Conservation (phyloP, 1,140 invertebrate species). For the Calliphora vicina region DNA sequence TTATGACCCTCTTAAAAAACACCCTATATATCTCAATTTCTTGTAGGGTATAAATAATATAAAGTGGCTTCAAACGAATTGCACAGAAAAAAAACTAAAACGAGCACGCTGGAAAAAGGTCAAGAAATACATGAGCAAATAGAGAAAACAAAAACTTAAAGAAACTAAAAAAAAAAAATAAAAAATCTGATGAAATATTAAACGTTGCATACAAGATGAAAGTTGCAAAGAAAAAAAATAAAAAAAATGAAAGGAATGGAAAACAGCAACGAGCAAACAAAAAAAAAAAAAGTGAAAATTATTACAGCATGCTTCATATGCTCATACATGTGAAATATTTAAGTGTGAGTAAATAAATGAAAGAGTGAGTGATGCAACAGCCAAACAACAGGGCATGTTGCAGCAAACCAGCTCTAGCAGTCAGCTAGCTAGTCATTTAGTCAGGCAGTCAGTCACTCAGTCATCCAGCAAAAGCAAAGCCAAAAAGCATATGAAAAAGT, state of each 20-base stretch:
- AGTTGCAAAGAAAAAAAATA: constrained; percentile 7
- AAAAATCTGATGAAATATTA: constrained; percentile 34
- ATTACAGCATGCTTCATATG: constrained; percentile 3
- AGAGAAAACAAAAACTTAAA: no score
- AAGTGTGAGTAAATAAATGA: not conserved
- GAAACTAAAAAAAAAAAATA: no score
- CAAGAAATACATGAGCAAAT: not conserved
- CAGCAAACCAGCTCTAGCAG: not conserved
- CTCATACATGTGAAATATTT: not conserved
- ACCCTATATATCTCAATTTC: not conserved
- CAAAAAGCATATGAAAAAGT: not conserved
- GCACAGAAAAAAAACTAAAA: not conserved
- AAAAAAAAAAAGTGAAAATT: constrained; percentile 26
- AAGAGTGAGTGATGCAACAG: not conserved
- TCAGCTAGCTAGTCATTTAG: not conserved
- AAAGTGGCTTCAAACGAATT: not conserved
- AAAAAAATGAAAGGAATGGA: not conserved
- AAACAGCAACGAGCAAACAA: constrained; percentile 6
- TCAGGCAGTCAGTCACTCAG: not conserved
- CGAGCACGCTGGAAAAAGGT: not conserved
- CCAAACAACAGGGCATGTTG: not conserved
- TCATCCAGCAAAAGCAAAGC: not conserved
- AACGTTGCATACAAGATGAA: constrained; percentile 28
- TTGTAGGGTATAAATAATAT: not conserved
- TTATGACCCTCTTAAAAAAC: not conserved